These are phyloP conservation scores for Athripsodes cinereus DNA, from an alignment of 2,888 invertebrate genomes.

Conservation along the genomic window DNA sequence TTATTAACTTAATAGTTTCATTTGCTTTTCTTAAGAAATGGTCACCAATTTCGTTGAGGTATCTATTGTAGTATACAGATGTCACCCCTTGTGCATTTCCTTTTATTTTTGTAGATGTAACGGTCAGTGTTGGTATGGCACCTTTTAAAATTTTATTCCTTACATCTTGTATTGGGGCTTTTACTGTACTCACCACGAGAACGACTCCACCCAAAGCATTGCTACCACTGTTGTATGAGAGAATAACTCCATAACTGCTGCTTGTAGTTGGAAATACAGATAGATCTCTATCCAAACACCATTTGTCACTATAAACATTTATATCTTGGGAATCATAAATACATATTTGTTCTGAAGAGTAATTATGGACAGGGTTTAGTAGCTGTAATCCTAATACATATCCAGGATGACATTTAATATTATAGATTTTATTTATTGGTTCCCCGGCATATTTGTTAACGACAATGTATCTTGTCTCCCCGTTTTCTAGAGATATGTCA, in stretches of 20 bases:
- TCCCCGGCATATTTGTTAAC: slow-evolving; percentile 61
- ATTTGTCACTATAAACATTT: slow-evolving; percentile 58
- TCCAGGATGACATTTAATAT: slow-evolving; percentile 68
- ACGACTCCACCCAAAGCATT: slow-evolving; percentile 79
- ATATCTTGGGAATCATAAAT: slow-evolving; percentile 71
- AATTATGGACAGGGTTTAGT: slow-evolving; percentile 83
- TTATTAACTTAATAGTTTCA: slow-evolving; percentile 74
- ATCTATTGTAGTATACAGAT: slow-evolving; percentile 82
- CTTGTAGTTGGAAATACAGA: slow-evolving; percentile 88
- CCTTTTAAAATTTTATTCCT: slow-evolving; percentile 70
- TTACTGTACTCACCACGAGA: slow-evolving; percentile 66
- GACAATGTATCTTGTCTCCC: slow-evolving; percentile 74
- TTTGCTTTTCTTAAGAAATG: slow-evolving; percentile 83
- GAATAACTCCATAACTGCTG: slow-evolving; percentile 70
- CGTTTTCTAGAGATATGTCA: slow-evolving; percentile 58
- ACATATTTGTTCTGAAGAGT: slow-evolving; percentile 77
- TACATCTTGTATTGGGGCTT: slow-evolving; percentile 67
- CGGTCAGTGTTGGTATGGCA: slow-evolving; percentile 68
- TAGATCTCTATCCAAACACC: slow-evolving; percentile 77
- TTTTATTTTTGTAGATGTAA: slow-evolving; percentile 68
- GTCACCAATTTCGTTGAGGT: slow-evolving; percentile 78
- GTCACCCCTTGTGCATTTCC: slow-evolving; percentile 77
- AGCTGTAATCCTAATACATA: slow-evolving; percentile 86
- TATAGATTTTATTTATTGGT: slow-evolving; percentile 51
- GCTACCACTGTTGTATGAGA: slow-evolving; percentile 74